phyloP scores from a whole-genome alignment of 2,113 vertebrate genomes.

The Genyomyrus donnyi region DNA sequence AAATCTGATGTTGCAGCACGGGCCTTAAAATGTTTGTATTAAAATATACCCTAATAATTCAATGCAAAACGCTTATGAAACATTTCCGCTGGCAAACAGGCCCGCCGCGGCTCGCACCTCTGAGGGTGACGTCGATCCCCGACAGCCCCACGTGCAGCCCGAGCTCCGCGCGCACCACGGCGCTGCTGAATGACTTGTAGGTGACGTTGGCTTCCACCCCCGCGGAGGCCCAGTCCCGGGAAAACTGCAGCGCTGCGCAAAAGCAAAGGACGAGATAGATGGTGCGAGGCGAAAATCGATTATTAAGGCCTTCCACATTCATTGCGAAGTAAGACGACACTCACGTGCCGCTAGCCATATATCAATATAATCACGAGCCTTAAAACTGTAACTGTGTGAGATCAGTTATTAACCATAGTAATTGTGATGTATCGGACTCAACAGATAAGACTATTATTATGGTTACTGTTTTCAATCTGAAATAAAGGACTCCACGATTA shows the following conservation, averaged over 20 bases:
- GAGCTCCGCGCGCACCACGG: conserved; percentile 55
- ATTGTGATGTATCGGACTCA: background rate
- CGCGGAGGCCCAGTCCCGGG: conserved; percentile 76
- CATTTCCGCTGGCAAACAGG: background rate
- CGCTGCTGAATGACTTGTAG: conserved; percentile 84
- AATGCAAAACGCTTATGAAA: background rate
- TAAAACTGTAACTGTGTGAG: background rate
- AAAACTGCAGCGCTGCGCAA: conserved; percentile 76
- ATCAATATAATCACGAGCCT: background rate
- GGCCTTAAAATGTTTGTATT: background rate
- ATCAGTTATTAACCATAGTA: background rate
- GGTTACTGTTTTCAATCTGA: background rate
- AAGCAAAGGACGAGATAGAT: background rate
- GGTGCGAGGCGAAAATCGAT: background rate
- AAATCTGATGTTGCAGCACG: background rate
- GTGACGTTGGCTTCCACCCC: conserved; percentile 64
- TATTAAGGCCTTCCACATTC: background rate
- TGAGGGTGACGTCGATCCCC: conserved; percentile 81
- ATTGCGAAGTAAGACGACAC: background rate
- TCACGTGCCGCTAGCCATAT: background rate
- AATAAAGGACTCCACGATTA: background rate
- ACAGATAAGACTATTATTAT: background rate
- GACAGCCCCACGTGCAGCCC: conserved; percentile 74
- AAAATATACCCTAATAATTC: background rate
- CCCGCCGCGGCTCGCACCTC: conserved; percentile 58